Evolutionary conservation across 2,888 invertebrate species (phyloP).

Genomic region (Tenodera sinensis): DNA sequence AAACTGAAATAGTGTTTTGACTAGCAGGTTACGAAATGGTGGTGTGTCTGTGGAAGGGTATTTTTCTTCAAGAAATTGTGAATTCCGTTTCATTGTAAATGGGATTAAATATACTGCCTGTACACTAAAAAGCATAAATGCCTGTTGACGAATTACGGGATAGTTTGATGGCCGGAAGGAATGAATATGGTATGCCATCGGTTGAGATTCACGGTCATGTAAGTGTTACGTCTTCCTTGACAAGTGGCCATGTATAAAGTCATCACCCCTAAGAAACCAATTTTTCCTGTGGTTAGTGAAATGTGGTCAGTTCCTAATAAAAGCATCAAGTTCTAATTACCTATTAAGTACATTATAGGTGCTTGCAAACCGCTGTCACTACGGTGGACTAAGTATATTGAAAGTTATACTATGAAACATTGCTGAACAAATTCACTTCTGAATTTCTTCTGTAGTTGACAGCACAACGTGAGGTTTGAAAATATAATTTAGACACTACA

Average conservation of each 20-base stretch:
- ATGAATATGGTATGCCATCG: slow-evolving; percentile 34
- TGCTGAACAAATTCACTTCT: not conserved
- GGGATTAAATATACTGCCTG: not conserved
- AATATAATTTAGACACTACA: not conserved
- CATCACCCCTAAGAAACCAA: not conserved
- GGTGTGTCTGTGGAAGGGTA: slow-evolving; percentile 16
- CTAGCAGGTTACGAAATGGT: slow-evolving; percentile 22
- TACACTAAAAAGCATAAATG: slow-evolving; percentile 19
- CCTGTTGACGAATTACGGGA: slow-evolving; percentile 28
- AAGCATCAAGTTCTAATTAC: not conserved
- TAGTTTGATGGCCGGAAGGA: slow-evolving; percentile 31
- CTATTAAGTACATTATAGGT: not conserved
- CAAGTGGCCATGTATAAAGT: not conserved
- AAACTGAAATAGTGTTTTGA: slow-evolving; percentile 6
- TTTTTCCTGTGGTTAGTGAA: not conserved
- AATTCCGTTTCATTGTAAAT: not conserved
- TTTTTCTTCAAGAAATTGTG: not conserved
- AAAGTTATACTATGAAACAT: not conserved
- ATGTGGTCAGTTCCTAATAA: not conserved
- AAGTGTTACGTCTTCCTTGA: slow-evolving; percentile 28
- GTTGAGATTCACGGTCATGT: slow-evolving; percentile 32
- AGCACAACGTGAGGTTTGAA: not conserved
- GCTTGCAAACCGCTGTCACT: not conserved
- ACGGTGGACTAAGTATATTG: not conserved
- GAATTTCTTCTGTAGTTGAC: not conserved